Evolutionary conservation across 1,140 invertebrate genomes (phyloP).

Genomic region (Aphelenchoides besseyi): DNA sequence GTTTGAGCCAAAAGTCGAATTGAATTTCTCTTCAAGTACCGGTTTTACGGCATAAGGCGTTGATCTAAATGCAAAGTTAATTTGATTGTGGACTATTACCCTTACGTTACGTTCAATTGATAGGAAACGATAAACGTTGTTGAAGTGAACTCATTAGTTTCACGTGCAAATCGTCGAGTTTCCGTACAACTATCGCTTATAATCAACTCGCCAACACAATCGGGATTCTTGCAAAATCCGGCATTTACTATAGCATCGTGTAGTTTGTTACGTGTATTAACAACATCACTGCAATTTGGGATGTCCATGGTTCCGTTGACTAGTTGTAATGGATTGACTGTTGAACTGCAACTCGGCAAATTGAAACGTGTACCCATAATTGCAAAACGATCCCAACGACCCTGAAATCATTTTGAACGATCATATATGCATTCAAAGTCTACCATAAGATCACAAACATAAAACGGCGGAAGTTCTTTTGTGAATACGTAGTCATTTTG

Average conservation of each 20-base stretch:
- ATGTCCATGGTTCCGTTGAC: neutral
- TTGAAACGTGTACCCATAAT: neutral
- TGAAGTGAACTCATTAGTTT: neutral
- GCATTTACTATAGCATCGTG: neutral
- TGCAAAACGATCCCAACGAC: conserved; percentile 7
- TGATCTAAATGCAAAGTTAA: neutral
- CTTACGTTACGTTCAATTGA: conserved; percentile 3
- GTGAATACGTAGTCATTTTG: conserved; percentile 2
- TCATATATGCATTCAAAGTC: neutral
- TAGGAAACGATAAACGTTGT: conserved; percentile 10
- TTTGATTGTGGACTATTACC: neutral
- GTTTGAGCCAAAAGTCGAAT: neutral
- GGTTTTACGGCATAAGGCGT: neutral
- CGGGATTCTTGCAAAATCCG: neutral
- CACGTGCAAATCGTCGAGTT: neutral
- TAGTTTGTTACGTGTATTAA: neutral
- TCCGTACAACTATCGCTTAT: neutral
- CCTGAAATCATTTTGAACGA: neutral
- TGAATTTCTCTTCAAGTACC: neutral
- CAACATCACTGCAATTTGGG: neutral
- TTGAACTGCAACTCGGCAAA: conserved; percentile 12
- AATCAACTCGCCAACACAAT: neutral
- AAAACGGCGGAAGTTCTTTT: conserved; percentile 2
- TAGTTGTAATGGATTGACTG: conserved; percentile 5
- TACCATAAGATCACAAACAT: conserved; percentile 11